Conservation (phyloP, 37 sponge, comb jelly and placozoan species). For the Geodia barretti region DNA sequence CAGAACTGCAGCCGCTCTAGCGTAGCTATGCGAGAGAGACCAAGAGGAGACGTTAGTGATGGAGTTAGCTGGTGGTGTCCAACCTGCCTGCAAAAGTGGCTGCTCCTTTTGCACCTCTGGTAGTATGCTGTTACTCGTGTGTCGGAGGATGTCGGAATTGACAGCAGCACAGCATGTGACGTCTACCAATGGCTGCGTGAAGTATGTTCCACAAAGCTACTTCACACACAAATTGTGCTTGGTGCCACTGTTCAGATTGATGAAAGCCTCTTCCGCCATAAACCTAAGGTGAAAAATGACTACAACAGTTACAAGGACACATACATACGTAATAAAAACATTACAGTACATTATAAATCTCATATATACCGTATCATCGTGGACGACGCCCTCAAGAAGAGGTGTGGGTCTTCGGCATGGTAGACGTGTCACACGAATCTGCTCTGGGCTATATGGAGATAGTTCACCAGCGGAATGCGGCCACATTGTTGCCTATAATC, state of each 20-base stretch:
- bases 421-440: constrained; percentile 26
- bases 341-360: too few species aligned
- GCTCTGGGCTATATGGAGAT: constrained; percentile 69
- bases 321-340: too few species aligned
- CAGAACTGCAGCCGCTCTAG: too few species aligned
- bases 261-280: constrained; percentile 51
- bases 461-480: constrained; percentile 37
- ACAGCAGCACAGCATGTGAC: constrained; percentile 16
- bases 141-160: constrained; percentile 4
- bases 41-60: too few species aligned
- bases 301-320: too few species aligned
- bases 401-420: constrained; percentile 78
- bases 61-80: too few species aligned
- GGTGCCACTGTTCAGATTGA: constrained; percentile 57
- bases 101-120: constrained; percentile 28
- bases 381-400: constrained; percentile 45
- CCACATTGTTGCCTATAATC: constrained; percentile 69
- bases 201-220: constrained; percentile 40
- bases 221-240: constrained; percentile 7
- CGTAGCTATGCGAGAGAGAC: too few species aligned
- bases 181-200: constrained; percentile 53
- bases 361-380: constrained; percentile 40
- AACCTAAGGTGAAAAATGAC: constrained; percentile 46
- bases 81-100: constrained; percentile 53
- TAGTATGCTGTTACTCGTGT: constrained; percentile 31